A percentile compares a stretch with the other conserved stretches of the same genome.
Evolutionary conservation across 2,113 vertebrate species (phyloP).

Genomic region (Seriola dumerili): DNA sequence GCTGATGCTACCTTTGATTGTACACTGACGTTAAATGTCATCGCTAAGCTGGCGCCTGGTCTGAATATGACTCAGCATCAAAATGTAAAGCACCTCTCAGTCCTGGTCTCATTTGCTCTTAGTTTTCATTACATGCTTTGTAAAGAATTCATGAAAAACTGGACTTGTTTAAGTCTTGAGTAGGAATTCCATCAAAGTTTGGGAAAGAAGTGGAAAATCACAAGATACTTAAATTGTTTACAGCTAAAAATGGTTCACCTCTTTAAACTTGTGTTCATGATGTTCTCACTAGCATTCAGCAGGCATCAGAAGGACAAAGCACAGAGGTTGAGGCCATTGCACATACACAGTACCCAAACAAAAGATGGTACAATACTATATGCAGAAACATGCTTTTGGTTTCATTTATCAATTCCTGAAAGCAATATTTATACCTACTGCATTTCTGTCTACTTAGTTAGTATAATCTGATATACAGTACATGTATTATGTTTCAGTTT

Average conservation of each 20-base stretch:
- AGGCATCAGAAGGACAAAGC: neutral
- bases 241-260: neutral
- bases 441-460: neutral
- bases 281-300: neutral
- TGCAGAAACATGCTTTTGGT: neutral
- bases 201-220: neutral
- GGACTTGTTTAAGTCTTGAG: constrained; percentile 13
- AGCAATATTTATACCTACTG: neutral
- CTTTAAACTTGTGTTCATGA: neutral
- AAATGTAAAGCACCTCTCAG: constrained; percentile 51
- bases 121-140: constrained; percentile 60
- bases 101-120: constrained; percentile 4
- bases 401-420: neutral
- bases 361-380: neutral
- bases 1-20: constrained; percentile 69
- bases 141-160: constrained; percentile 34
- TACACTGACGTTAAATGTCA: constrained; percentile 56
- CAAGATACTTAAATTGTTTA: neutral
- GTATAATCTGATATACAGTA: neutral
- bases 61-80: constrained; percentile 41
- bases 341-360: neutral
- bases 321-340: neutral
- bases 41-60: constrained; percentile 27
- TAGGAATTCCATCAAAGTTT: neutral
- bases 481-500: neutral